A percentile compares a stretch with the other conserved stretches of the same genome.
Conservation (phyloP, 1,140 invertebrate species). For the Tyrophagus putrescentiae region DNA sequence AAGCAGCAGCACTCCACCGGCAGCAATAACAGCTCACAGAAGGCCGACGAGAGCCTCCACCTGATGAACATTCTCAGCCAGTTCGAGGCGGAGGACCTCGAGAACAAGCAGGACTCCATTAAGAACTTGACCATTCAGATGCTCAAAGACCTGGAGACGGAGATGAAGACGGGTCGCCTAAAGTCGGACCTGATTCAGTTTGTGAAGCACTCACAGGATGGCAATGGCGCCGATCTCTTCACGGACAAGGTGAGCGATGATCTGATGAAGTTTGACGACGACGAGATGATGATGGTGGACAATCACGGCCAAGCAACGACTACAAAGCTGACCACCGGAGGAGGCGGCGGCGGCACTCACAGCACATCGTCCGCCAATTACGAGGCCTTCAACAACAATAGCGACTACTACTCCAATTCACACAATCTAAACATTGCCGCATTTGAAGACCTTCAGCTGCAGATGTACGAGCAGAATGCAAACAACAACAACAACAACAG, state of each 20-base stretch:
- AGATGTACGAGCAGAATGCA: too few species aligned
- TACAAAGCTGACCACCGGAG: neutral
- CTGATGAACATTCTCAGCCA: conserved; percentile 8
- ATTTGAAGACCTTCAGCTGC: neutral
- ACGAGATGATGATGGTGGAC: neutral
- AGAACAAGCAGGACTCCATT: conserved; percentile 2
- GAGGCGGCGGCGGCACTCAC: too few species aligned
- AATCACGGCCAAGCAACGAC: neutral
- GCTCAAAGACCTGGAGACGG: conserved; percentile 6
- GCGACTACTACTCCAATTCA: conserved; percentile 14
- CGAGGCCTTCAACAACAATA: conserved; percentile 15
- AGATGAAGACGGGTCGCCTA: conserved; percentile 7
- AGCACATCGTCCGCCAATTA: conserved; percentile 1
- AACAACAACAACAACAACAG: neutral
- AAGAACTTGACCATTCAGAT: conserved; percentile 11
- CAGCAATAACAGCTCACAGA: neutral
- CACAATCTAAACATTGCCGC: conserved; percentile 3
- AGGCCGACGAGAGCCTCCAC: neutral
- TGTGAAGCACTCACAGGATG: neutral
- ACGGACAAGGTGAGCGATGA: neutral
- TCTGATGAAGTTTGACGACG: conserved; percentile 2
- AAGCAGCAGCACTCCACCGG: neutral
- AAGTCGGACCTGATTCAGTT: conserved; percentile 6
- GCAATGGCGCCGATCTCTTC: neutral
- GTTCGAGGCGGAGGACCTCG: neutral